Conservation (phyloP, 23 tunicate genomes). For the Botrylloides violaceus region DNA sequence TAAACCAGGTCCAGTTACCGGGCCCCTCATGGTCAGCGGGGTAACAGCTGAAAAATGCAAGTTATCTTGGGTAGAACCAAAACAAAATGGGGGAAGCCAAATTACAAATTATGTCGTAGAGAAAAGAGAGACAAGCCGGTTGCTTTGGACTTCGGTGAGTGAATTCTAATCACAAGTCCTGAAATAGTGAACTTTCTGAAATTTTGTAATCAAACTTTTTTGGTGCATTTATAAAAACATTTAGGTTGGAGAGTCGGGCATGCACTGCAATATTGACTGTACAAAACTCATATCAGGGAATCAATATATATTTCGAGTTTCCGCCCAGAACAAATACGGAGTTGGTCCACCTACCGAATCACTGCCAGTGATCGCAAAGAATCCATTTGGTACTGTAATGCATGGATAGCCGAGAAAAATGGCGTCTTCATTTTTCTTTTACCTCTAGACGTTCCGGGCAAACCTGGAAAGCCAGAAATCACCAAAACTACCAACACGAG, state of each 20-base stretch:
- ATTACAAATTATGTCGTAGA: constrained; percentile 88
- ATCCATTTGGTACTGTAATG: constrained; percentile 34
- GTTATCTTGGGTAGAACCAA: constrained; percentile 65
- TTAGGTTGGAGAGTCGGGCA: constrained; percentile 29
- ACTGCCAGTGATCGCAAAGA: constrained; percentile 51
- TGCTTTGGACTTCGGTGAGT: constrained; percentile 90
- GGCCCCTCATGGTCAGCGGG: constrained; percentile 52
- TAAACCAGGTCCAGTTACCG: constrained; percentile 58
- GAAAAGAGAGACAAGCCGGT: constrained; percentile 80
- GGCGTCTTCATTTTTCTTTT: no score
- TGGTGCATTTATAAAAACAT: no score
- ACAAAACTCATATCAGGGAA: constrained; percentile 71
- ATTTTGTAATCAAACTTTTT: no score
- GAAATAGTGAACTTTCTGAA: constrained; percentile 9
- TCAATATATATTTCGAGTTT: constrained; percentile 79
- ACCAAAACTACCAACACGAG: constrained; percentile 32
- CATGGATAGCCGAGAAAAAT: no score
- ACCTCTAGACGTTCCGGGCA: constrained; percentile 14
- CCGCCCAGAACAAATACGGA: constrained; percentile 76
- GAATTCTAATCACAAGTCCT: constrained; percentile 29
- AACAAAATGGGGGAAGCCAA: constrained; percentile 77
- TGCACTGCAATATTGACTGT: constrained; percentile 31
- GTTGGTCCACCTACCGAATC: constrained; percentile 84
- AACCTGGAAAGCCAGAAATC: constrained; percentile 30
- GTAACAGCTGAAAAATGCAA: constrained; percentile 68